Evolutionary conservation across 2,113 vertebrate species (phyloP).

Genomic region (Fulica atra): DNA sequence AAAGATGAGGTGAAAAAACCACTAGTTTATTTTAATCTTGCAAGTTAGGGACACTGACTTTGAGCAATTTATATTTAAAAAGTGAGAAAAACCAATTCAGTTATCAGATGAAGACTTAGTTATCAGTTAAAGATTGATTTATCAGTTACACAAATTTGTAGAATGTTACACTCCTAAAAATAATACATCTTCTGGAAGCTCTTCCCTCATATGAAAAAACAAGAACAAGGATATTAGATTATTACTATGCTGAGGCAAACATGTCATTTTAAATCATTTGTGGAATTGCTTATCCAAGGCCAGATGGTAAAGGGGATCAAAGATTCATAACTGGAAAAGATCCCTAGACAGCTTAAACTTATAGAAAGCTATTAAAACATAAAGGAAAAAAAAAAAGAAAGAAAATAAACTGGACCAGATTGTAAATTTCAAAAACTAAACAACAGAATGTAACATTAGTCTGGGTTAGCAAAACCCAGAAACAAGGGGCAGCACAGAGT

Average conservation of each 20-base stretch:
- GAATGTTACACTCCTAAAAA: background rate
- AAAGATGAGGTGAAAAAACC: background rate
- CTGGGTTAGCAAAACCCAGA: background rate
- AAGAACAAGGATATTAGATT: background rate
- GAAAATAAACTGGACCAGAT: background rate
- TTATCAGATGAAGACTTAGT: background rate
- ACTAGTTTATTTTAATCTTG: background rate
- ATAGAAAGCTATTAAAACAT: conserved; percentile 9
- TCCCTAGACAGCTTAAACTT: background rate
- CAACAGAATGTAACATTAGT: conserved; percentile 6
- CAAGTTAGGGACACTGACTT: background rate
- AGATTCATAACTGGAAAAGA: conserved; percentile 48
- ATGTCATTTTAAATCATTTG: background rate
- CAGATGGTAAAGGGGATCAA: conserved; percentile 45
- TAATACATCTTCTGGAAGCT: background rate
- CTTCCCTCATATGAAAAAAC: background rate
- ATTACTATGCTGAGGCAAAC: background rate
- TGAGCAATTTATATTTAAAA: background rate
- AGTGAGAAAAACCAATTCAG: background rate
- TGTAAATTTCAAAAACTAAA: conserved; percentile 9
- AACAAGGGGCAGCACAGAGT: background rate
- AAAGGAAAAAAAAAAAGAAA: background rate
- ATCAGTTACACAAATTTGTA: background rate
- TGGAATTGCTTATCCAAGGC: background rate
- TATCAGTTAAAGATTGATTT: background rate